Base-by-base conservation (phyloP, 2,113 vertebrate genomes). In the Oreochromis niloticus region DNA sequence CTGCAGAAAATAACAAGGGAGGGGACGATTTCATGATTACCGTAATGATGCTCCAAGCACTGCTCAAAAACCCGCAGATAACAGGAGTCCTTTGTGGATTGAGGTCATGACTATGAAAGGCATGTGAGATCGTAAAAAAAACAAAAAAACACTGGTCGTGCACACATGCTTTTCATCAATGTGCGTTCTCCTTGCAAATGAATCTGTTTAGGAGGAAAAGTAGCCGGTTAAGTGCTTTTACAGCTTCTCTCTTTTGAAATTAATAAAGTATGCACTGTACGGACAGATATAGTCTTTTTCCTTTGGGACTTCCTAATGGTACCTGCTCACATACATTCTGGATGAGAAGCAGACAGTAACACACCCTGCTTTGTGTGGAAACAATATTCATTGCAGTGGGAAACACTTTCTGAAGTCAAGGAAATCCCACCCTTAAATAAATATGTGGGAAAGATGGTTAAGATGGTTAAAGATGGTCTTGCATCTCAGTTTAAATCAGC, bases 351-450 rank as follows among this genome's bases (percentile, higher is more conserved):
- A 92, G 88, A 92, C 84, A 89, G 59, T 12, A 82, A 80, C 82
- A 91, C 92, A 36, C 89, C 91, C 89, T 63, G 85, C 90, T 94
- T 93, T 94, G 93, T 93, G 92, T 94, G 88, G 85, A 92, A 93
- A 92, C 89, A 89, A 89, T 88, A 88, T 88, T 89, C 59, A 71
- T 85, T 93, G 86, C 22, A 90, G 85, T 52, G 82, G 88, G 80
- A 89, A 91, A 85, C 50, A 59, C 52, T 90, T 89, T 88, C 84
- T 73, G 11, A 80, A 90, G 85, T 89, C 92, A 41, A 92, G 93
- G 92, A 94, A 94, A 91, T 93, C 85, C 90, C 91, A 78, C 89
- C 94, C 92, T 94, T 59, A 73, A 85, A 91, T 88, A 85, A 57
- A 89, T 57, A 54, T 87, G 87, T 90, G 88, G 54, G 83, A 78